Evolutionary conservation across 2,888 invertebrate species (phyloP), one percentile per base, ranked within the genome.

Genomic region (Rhingia rostrata): DNA sequence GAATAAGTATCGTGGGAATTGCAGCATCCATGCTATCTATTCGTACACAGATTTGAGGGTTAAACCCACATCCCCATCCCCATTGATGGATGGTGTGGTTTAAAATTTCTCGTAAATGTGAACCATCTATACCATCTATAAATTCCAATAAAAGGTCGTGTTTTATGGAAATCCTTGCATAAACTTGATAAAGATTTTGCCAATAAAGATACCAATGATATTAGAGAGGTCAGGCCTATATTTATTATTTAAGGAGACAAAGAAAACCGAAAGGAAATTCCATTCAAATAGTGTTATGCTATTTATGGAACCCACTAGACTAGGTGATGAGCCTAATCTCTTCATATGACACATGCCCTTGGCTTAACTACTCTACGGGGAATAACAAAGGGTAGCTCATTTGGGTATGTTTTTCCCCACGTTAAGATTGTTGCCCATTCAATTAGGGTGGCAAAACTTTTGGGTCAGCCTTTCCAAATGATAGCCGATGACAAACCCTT

Each of bases 1-100:
- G 37, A 22, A 22, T 41, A 53, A 49, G 39, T 14, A 60, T 9
- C 70, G 70, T 70, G 70, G 51, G 70, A 70, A 60, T 41, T 37
- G 14, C 47, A 45, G 35, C 45, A 37, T 43, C 22, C 43, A 14
- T 33, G 3, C 33, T 43, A 4, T 41, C 12, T 5, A 32, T 4
- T 12, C 37, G 2, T 22, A 49, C 37, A 56, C 14, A 22, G 39
- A 39, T 45, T 56, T 10, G 39, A 39, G 4, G 2, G 60, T 1
- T 6, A 6, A 10, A 22, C 22, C 22, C 22, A 22, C 22, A 22
- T 22, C 22, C 22, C 22, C n/a, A 45, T 22, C n/a, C 9, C 47
- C 47, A 10, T 47, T 14, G 35, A 39, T 32, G 4, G 5, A 32
- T 32, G n/a, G n/a, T 12, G 35, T 12, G 45, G 45, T 22, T 22